phyloP scores from a whole-genome alignment of 2,888 invertebrate species.

The Campaea margaritaria region DNA sequence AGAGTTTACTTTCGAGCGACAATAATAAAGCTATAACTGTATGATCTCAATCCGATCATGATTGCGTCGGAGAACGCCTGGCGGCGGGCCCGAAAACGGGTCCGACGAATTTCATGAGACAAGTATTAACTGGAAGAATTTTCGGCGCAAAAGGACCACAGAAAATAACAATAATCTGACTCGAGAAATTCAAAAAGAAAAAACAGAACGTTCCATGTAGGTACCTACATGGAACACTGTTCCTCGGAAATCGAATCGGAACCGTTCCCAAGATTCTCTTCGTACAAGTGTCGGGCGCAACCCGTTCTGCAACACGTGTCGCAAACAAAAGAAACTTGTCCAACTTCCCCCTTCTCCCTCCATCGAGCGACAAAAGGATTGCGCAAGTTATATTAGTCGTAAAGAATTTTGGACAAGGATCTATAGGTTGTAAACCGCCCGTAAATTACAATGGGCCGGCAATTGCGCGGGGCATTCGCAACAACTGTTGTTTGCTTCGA shows the following conservation, averaged over 20 bases:
- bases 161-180: conserved; percentile 58
- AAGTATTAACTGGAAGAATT: conserved; percentile 49
- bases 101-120: conserved; percentile 50
- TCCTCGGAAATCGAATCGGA: conserved; percentile 67
- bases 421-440: conserved; percentile 81
- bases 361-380: conserved; percentile 79
- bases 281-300: conserved; percentile 77
- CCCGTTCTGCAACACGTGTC: conserved; percentile 83
- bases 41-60: conserved; percentile 56
- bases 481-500: conserved; percentile 83
- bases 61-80: conserved; percentile 50
- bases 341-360: conserved; percentile 61
- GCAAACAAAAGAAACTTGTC: conserved; percentile 81
- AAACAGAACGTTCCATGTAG: conserved; percentile 46
- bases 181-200: conserved; percentile 50
- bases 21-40: conserved; percentile 56
- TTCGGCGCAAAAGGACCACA: conserved; percentile 52
- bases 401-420: conserved; percentile 83
- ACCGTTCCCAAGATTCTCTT: conserved; percentile 67
- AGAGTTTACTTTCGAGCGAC: conserved; percentile 35
- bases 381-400: conserved; percentile 83
- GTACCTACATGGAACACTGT: conserved; percentile 31
- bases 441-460: conserved; percentile 81
- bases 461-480: conserved; percentile 81
- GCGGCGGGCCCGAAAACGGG: conserved; percentile 51